Base-by-base conservation (phyloP, 1,140 invertebrate genomes). In the Aphelenchoides besseyi region DNA sequence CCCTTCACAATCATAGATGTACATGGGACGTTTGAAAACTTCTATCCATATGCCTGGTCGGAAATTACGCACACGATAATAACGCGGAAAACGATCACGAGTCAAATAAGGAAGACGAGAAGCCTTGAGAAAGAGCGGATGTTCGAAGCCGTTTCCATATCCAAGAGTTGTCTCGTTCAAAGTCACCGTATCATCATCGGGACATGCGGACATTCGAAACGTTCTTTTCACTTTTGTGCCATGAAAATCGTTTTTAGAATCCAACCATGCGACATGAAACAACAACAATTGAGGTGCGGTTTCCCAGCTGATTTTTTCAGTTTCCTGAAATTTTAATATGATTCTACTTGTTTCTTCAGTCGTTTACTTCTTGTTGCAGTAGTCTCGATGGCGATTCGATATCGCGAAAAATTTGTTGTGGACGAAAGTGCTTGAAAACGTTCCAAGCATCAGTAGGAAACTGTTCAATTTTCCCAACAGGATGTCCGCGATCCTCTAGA, bases 201-300 rank as follows among this genome's bases (percentile, higher is more conserved):
- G 35, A 26, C n/a, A 73, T 3, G 55, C 59, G 5, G 36, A 29
- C 77, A 75, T 61, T 33, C 74, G 71, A 36, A 75, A 75, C 30
- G 74, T 77, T 18, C 74, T 23, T 35, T 75, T 75, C 12, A 77
- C 28, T 48, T 54, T 74, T 32, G 30, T 54, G 16, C 66, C 69
- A 28, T 75, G 67, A 33, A 75, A 75, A 53, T 75, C 74, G 36
- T 79, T 78, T 72, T 77, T 59, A 18, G 76, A 55, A 35, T 75
- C 74, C 23, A 75, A 52, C 74, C 74, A 75, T 2, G 75, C 74
- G 18, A 69, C 72, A 59, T 69, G 32, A 37, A 75, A 75, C 5
- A 23, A 62, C 55, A 75, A 32, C 33, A n/a, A 41, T 35, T 53
- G 5, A 2, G 74, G 74, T 12, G 67, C 26, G 12, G 23, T 57